Percentiles rank a stretch among this genome's conserved stretches.
These are phyloP conservation scores for Embiotoca jacksoni DNA, from an alignment of 2,113 vertebrate genomes.

Conservation along the genomic window DNA sequence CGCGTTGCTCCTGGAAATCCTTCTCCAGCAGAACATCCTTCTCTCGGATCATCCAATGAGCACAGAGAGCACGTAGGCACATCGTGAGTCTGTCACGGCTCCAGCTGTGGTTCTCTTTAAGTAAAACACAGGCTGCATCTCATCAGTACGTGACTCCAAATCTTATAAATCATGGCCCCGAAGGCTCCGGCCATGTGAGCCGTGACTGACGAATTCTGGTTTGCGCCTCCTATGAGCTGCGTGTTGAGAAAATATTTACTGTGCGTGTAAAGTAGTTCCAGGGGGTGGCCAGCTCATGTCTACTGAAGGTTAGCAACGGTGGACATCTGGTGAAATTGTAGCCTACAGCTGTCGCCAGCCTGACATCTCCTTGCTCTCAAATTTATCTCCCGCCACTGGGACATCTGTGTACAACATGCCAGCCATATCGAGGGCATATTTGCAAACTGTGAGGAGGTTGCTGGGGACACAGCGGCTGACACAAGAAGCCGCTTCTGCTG, in stretches of 20 bases:
- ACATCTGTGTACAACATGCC: conserved; percentile 90
- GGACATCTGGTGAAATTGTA: conserved; percentile 94
- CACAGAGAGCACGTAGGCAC: neutral
- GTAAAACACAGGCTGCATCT: conserved; percentile 50
- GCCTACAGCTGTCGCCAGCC: conserved; percentile 90
- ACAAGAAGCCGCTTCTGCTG: conserved; percentile 59
- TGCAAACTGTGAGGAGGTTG: conserved; percentile 83
- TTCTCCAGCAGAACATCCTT: neutral
- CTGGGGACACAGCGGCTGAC: conserved; percentile 82
- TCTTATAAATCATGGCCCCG: conserved; percentile 65
- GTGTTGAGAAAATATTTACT: conserved; percentile 77
- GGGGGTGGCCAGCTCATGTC: conserved; percentile 73
- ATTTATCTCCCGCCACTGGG: conserved; percentile 88
- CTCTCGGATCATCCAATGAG: neutral
- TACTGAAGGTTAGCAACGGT: conserved; percentile 85
- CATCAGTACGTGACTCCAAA: conserved; percentile 53
- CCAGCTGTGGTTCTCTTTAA: conserved; percentile 72
- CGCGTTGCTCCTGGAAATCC: neutral
- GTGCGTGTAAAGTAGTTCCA: conserved; percentile 69
- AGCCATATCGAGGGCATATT: conserved; percentile 85
- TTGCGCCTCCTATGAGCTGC: conserved; percentile 59
- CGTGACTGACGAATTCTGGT: conserved; percentile 60
- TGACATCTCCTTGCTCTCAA: conserved; percentile 90
- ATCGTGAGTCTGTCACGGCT: conserved; percentile 21
- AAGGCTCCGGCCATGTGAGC: conserved; percentile 49